phyloP scores from a whole-genome alignment of 2,797 vertebrate species.

The Oophaga sylvatica region DNA sequence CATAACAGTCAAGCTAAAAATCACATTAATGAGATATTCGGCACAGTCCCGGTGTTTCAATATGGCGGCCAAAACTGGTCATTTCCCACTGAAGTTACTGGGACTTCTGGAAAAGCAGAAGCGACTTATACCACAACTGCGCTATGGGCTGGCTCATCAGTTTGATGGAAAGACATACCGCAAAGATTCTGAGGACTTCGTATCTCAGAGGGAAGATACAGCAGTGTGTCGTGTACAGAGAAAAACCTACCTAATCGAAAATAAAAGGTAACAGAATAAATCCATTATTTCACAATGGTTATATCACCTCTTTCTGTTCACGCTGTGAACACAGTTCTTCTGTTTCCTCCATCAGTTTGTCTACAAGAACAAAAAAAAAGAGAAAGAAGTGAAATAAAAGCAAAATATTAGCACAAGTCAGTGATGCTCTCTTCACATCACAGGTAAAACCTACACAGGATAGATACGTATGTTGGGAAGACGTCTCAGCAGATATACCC shows the following conservation, averaged over 20 bases:
- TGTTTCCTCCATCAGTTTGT: slow-evolving; percentile 97
- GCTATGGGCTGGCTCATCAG: too few species aligned
- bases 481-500: too few species aligned
- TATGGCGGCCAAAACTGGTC: background rate
- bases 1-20: background rate
- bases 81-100: background rate
- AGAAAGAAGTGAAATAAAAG: slow-evolving; percentile 5
- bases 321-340: slow-evolving; percentile 92
- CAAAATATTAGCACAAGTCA: background rate
- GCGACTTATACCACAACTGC: too few species aligned
- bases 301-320: slow-evolving; percentile 88
- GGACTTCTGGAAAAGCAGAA: background rate
- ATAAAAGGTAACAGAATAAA: background rate
- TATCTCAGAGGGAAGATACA: too few species aligned
- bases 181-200: too few species aligned
- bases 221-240: too few species aligned
- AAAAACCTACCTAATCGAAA: background rate
- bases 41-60: background rate
- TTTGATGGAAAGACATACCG: too few species aligned
- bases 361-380: slow-evolving; percentile 72
- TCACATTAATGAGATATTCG: background rate
- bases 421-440: too few species aligned
- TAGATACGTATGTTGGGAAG: too few species aligned
- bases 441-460: too few species aligned
- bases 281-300: background rate